Percentiles rank a stretch among this genome's conserved stretches.
These are phyloP conservation scores for Mycalesis mineus DNA, from an alignment of 2,888 invertebrate species.

Conservation along the genomic window DNA sequence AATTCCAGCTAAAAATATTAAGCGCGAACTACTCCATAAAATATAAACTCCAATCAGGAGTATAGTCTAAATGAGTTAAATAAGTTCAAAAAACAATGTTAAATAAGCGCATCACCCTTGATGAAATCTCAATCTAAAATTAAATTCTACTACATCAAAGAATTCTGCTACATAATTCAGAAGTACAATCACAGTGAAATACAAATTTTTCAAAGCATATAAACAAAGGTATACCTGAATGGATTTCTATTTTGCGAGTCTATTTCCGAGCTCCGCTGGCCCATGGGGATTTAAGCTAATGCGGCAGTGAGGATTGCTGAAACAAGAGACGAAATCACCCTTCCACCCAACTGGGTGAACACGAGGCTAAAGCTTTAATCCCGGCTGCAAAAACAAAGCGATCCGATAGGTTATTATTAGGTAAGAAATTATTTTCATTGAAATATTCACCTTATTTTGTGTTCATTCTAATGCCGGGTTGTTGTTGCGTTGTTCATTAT, in stretches of 20 bases:
- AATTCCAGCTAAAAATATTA: slow-evolving; percentile 23
- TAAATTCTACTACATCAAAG: too few species aligned
- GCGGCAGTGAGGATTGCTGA: slow-evolving; percentile 20
- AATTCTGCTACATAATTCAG: too few species aligned
- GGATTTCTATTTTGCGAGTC: slow-evolving; percentile 10
- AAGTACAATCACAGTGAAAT: neutral
- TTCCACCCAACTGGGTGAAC: slow-evolving; percentile 15
- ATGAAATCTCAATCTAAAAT: too few species aligned
- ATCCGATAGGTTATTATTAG: slow-evolving; percentile 20
- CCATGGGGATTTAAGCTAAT: slow-evolving; percentile 23
- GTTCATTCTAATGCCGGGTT: neutral
- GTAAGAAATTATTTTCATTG: neutral
- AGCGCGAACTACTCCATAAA: too few species aligned
- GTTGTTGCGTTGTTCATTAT: neutral
- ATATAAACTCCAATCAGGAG: too few species aligned
- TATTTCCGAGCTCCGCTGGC: slow-evolving; percentile 14
- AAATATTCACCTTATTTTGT: neutral
- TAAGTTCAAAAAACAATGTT: too few species aligned
- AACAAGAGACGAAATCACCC: slow-evolving; percentile 24
- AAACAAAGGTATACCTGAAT: neutral
- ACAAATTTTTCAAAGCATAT: neutral
- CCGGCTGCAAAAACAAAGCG: slow-evolving; percentile 23
- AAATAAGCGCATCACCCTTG: too few species aligned
- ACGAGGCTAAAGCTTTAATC: slow-evolving; percentile 22
- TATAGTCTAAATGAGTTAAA: too few species aligned